These are phyloP conservation scores for Melanophora roralis DNA, from an alignment of 2,888 invertebrate genomes.

Conservation along the genomic window DNA sequence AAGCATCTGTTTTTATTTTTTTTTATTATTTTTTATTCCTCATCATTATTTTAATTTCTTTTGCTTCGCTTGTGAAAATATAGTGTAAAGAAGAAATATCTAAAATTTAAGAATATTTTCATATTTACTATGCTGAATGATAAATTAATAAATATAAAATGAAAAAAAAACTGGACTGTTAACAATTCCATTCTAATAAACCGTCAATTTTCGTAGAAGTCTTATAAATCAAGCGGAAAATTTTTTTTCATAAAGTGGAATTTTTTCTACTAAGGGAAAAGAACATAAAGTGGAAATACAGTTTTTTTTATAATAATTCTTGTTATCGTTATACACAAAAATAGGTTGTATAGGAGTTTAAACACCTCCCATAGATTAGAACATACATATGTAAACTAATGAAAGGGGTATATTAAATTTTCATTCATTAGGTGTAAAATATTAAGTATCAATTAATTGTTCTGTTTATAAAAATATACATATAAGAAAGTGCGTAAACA, in stretches of 20 bases:
- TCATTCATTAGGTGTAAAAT: too few species aligned
- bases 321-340: slow-evolving; percentile 63
- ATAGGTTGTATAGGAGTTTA: slow-evolving; percentile 31
- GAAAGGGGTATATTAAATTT: too few species aligned
- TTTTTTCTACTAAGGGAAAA: neutral
- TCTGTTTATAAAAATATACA: neutral
- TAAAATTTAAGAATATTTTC: too few species aligned
- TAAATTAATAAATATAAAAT: too few species aligned
- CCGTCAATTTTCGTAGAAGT: slow-evolving; percentile 52
- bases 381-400: too few species aligned
- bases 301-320: slow-evolving; percentile 32
- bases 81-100: slow-evolving; percentile 4
- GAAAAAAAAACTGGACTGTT: too few species aligned
- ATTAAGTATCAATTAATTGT: slow-evolving; percentile 27
- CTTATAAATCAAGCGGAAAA: neutral
- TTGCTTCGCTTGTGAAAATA: slow-evolving; percentile 18
- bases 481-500: neutral
- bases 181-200: slow-evolving; percentile 54
- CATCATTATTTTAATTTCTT: slow-evolving; percentile 44
- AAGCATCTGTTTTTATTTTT: neutral
- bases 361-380: slow-evolving; percentile 16
- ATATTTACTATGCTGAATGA: too few species aligned
- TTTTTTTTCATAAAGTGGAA: too few species aligned
- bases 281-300: slow-evolving; percentile 28
- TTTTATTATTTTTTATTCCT: slow-evolving; percentile 5